Base-by-base conservation (phyloP, 1,140 invertebrate species). In the Copidosoma floridanum region DNA sequence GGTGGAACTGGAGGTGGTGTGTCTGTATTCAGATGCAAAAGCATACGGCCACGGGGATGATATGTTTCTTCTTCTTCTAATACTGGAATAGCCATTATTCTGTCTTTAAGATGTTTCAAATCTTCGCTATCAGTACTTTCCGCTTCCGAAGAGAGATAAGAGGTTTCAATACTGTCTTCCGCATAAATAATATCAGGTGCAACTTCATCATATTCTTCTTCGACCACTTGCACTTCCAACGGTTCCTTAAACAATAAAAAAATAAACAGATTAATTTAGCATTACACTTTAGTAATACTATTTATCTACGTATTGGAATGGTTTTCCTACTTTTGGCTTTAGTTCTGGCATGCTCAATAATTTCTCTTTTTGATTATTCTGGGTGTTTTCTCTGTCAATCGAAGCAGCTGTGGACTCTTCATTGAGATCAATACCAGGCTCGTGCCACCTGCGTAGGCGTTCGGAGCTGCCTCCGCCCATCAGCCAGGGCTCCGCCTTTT, bases 41-140 rank as follows among this genome's bases (percentile, higher is more conserved):
- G 38, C 8, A 71, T 65, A 29, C 47, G 69, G 37, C 75, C 79
- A 40, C 83, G 79, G 0, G 88, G 88, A 77, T 89, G 85, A 71
- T 90, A 90, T 0, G 87, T 89, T 37, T 85, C 84, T 60, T 88
- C 85, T 52, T 88, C 85, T 35, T 87, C 82, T 51, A 75, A 32
- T 72, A 82, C 27, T 68, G 80, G 52, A 71, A 79, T 62, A 61
- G 82, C 50, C 35, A 82, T 55, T 4, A 84, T 74, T 40, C 77
- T 81, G 56, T 79, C 81, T 80, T 79, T 86, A 67, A 79, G 81
- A 62, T 75, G 79, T 69, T 78, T 84, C 65, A 73, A 81, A 68
- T 83, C 85, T 21, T 79, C 76, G 37, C 75, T 71, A 14, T 69
- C 71, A 8, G 57, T 69, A 54, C 72, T 82, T 57, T 81, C 77